Conservation (phyloP, 2,797 vertebrate species). For the Xerus rutilus region DNA sequence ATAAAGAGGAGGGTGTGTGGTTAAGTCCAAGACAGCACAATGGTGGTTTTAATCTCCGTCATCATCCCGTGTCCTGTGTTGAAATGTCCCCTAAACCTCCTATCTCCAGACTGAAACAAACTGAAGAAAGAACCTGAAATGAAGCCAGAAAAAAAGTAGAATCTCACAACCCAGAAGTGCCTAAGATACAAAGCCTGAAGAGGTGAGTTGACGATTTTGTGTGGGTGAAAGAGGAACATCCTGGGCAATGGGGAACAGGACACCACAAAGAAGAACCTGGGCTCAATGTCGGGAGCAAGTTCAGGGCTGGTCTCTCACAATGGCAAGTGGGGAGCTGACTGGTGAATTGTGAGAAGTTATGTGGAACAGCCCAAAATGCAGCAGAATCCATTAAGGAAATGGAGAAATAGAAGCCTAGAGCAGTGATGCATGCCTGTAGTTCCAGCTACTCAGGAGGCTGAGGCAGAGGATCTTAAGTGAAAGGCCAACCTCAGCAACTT, state of each 20-base stretch:
- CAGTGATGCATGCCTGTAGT: background rate
- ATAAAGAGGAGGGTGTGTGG: background rate
- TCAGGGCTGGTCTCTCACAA: background rate
- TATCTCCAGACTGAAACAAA: background rate
- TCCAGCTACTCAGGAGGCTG: background rate
- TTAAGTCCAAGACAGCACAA: background rate
- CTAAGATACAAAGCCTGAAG: background rate
- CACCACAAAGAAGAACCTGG: background rate
- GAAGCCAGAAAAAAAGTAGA: constrained; percentile 26
- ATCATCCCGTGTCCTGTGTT: background rate
- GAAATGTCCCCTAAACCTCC: background rate
- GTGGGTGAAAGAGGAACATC: background rate
- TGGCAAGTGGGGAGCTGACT: background rate
- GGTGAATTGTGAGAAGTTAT: background rate
- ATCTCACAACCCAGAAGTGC: background rate
- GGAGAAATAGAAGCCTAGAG: background rate
- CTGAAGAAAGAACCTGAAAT: constrained; percentile 12
- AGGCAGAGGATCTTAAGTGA: background rate
- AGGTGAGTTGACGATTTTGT: background rate
- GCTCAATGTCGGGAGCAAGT: background rate
- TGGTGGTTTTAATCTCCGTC: constrained; percentile 3
- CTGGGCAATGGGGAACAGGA: too few species aligned
- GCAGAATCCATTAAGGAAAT: background rate
- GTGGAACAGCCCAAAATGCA: background rate
- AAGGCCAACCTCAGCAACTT: background rate